phyloP scores from a whole-genome alignment of 1,140 invertebrate species.

The Trissolcus basalis region DNA sequence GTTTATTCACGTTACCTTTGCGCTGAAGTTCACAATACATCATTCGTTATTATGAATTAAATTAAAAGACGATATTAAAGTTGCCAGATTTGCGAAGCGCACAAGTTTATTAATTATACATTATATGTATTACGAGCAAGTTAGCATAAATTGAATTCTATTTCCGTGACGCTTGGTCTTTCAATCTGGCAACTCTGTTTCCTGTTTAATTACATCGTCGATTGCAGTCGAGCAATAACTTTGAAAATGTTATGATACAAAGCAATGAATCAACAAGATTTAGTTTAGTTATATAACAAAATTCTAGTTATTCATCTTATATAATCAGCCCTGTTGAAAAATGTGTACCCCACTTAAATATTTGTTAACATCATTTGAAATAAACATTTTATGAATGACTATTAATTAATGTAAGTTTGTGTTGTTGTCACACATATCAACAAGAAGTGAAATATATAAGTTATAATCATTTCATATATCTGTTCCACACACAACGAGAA shows the following conservation, averaged over 20 bases:
- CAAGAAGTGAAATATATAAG: background rate
- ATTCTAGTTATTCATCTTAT: slow-evolving; percentile 1
- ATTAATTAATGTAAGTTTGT: too few relatives aligned
- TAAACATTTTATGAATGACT: background rate
- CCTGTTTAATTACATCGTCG: slow-evolving; percentile 31
- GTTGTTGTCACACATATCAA: background rate
- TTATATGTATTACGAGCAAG: slow-evolving; percentile 17
- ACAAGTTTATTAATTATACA: slow-evolving; percentile 9
- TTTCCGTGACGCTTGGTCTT: slow-evolving; percentile 1
- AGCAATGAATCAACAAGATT: slow-evolving; percentile 20
- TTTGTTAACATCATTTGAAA: background rate
- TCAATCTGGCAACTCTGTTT: slow-evolving; percentile 33
- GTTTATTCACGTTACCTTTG: slow-evolving; percentile 34
- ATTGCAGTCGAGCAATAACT: slow-evolving; percentile 20
- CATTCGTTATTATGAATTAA: slow-evolving; percentile 19
- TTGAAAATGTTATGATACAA: slow-evolving; percentile 24
- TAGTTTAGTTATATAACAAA: background rate
- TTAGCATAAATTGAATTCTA: slow-evolving; percentile 2
- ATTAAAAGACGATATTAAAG: slow-evolving; percentile 7
- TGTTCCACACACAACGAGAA: background rate
- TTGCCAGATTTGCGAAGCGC: slow-evolving; percentile 27
- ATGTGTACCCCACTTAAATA: background rate
- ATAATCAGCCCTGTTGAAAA: slow-evolving; percentile 20
- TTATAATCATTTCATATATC: background rate
- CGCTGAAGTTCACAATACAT: slow-evolving; percentile 26